A percentile compares a stretch with the other conserved stretches of the same genome.
phyloP scores from a whole-genome alignment of 1,140 invertebrate genomes.

The Zaprionus ghesquierei region DNA sequence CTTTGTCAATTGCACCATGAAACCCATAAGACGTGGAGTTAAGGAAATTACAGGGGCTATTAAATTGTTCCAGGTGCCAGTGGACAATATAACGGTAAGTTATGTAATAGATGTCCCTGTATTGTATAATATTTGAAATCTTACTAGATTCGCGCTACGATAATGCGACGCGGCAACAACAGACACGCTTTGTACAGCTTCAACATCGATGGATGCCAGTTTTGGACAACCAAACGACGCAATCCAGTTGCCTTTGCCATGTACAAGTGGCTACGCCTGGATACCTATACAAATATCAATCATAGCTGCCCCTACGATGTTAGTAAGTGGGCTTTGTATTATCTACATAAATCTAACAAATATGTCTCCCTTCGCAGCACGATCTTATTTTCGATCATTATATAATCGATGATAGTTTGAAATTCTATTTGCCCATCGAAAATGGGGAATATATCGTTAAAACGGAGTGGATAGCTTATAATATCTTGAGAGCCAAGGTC shows the following conservation, averaged over 20 bases:
- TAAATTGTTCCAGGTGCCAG: slow-evolving; percentile 9
- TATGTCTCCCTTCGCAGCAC: neutral
- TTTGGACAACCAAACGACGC: slow-evolving; percentile 11
- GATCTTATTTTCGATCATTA: slow-evolving; percentile 14
- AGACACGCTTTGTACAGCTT: neutral
- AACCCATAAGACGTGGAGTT: slow-evolving; percentile 16
- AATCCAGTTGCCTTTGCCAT: slow-evolving; percentile 21
- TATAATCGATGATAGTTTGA: slow-evolving; percentile 2
- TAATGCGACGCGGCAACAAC: neutral
- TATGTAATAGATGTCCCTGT: neutral
- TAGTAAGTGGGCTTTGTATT: no score
- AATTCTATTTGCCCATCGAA: neutral
- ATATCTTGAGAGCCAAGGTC: slow-evolving; percentile 10
- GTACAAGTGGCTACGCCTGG: slow-evolving; percentile 2
- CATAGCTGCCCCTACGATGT: slow-evolving; percentile 39
- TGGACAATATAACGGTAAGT: slow-evolving; percentile 26
- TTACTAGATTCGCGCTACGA: neutral
- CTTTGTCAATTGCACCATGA: slow-evolving; percentile 16
- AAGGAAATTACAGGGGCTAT: slow-evolving; percentile 7
- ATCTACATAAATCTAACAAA: no score
- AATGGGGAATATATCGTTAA: slow-evolving; percentile 15
- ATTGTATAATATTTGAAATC: neutral
- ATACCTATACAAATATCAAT: slow-evolving; percentile 27
- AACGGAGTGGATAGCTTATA: slow-evolving; percentile 7
- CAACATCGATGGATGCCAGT: slow-evolving; percentile 28